These are phyloP conservation scores for Bradypodion pumilum DNA, from an alignment of 2,797 vertebrate species.

Conservation along the genomic window DNA sequence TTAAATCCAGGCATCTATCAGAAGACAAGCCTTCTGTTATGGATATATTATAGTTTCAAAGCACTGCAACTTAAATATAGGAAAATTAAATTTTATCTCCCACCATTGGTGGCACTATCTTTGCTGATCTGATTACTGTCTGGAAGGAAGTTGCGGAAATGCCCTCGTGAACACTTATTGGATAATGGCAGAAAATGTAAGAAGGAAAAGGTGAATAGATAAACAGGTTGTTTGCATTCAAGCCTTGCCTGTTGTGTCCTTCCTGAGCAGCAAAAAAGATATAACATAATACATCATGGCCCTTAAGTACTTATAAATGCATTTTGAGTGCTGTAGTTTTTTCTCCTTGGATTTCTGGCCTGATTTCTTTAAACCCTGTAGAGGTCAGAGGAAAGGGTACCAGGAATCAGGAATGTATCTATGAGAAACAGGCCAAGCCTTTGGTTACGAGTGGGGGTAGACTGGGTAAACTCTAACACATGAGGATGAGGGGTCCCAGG, in stretches of 20 bases:
- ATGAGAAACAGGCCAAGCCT: neutral
- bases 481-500: too few species aligned
- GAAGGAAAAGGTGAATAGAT: neutral
- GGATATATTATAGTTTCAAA: neutral
- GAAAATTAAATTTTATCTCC: neutral
- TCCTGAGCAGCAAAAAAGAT: neutral
- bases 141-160: neutral
- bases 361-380: neutral
- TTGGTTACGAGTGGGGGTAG: too few species aligned
- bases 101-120: neutral
- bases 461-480: too few species aligned
- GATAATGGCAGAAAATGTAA: neutral
- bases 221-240: conserved; percentile 3
- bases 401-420: neutral
- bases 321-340: neutral
- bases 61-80: neutral
- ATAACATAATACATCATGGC: too few species aligned
- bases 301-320: neutral
- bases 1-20: neutral
- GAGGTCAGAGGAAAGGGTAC: neutral
- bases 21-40: neutral
- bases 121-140: neutral
- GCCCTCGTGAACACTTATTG: neutral
- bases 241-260: neutral
- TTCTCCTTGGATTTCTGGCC: neutral